Percentiles rank a stretch among this genome's conserved stretches.
phyloP scores from a whole-genome alignment of 2,888 invertebrate species.

The Microchrysa polita region DNA sequence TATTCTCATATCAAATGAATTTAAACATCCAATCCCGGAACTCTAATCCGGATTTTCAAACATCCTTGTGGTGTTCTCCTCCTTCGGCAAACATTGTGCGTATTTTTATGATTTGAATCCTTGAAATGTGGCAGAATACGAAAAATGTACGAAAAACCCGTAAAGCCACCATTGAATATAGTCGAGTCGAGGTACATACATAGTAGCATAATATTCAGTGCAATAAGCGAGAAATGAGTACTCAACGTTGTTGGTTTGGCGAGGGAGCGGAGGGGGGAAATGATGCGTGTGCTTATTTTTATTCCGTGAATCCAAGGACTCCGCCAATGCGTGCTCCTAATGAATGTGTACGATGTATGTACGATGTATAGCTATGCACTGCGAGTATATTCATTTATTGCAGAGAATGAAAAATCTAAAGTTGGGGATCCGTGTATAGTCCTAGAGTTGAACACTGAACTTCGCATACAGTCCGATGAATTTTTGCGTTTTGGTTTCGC shows the following conservation, averaged over 20 bases:
- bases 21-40: conserved; percentile 28
- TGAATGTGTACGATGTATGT: conserved; percentile 25
- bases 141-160: conserved; percentile 12
- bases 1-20: conserved; percentile 32
- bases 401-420: conserved; percentile 17
- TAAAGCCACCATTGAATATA: neutral
- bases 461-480: conserved; percentile 46
- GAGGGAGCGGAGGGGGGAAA: conserved; percentile 46
- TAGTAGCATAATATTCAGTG: neutral
- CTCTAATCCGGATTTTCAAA: conserved; percentile 16
- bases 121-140: conserved; percentile 8
- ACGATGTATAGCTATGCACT: no score
- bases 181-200: no score
- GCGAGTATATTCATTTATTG: no score
- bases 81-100: neutral
- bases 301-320: conserved; percentile 39
- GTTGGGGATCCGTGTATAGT: conserved; percentile 9
- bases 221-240: neutral
- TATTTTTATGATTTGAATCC: conserved; percentile 20
- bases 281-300: conserved; percentile 45
- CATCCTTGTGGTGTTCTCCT: neutral
- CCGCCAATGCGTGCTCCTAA: conserved; percentile 35
- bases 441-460: conserved; percentile 3
- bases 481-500: conserved; percentile 49
- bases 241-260: conserved; percentile 41